phyloP scores from a whole-genome alignment of 2,888 invertebrate species.

The Sinohyriopsis cumingii region DNA sequence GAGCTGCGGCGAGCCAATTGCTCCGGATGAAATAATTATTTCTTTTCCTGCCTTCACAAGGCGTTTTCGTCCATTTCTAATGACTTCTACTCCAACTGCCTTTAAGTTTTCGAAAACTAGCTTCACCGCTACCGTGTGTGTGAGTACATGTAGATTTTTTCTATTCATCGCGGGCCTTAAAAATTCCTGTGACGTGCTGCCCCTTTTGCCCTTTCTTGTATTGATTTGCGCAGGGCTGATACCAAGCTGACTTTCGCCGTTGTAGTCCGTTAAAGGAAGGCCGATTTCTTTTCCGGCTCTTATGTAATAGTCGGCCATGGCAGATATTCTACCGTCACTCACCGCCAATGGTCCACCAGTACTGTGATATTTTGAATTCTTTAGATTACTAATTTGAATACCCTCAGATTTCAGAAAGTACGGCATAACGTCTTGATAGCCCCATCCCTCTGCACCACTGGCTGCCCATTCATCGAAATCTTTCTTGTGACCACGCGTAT shows the following conservation, averaged over 20 bases:
- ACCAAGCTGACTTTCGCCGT: slow-evolving; percentile 23
- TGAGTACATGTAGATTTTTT: slow-evolving; percentile 24
- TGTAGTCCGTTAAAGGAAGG: slow-evolving; percentile 26
- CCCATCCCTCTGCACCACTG: slow-evolving; percentile 26
- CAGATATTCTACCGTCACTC: slow-evolving; percentile 20
- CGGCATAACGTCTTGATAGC: slow-evolving; percentile 30
- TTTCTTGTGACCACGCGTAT: slow-evolving; percentile 14
- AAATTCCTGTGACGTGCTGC: slow-evolving; percentile 28
- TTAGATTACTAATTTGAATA: slow-evolving; percentile 22
- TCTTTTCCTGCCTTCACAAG: slow-evolving; percentile 50
- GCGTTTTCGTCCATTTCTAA: slow-evolving; percentile 36
- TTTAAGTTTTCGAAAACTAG: slow-evolving; percentile 47
- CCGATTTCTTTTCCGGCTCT: slow-evolving; percentile 30
- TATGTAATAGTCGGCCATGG: slow-evolving; percentile 20
- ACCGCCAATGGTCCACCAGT: slow-evolving; percentile 28
- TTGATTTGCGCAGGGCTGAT: slow-evolving; percentile 26
- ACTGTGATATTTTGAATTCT: slow-evolving; percentile 29
- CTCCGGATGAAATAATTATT: slow-evolving; percentile 68
- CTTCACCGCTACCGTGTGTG: slow-evolving; percentile 44
- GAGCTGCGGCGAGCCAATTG: slow-evolving; percentile 68
- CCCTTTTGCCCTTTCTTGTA: slow-evolving; percentile 21
- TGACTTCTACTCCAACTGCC: slow-evolving; percentile 55
- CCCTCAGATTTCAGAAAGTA: slow-evolving; percentile 36
- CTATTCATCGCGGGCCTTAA: slow-evolving; percentile 21
- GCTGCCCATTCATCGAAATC: slow-evolving; percentile 22